Evolutionary conservation across 1,140 invertebrate genomes (phyloP), one percentile per base, ranked within the genome.

Genomic region (Lasioglossum albipes): DNA sequence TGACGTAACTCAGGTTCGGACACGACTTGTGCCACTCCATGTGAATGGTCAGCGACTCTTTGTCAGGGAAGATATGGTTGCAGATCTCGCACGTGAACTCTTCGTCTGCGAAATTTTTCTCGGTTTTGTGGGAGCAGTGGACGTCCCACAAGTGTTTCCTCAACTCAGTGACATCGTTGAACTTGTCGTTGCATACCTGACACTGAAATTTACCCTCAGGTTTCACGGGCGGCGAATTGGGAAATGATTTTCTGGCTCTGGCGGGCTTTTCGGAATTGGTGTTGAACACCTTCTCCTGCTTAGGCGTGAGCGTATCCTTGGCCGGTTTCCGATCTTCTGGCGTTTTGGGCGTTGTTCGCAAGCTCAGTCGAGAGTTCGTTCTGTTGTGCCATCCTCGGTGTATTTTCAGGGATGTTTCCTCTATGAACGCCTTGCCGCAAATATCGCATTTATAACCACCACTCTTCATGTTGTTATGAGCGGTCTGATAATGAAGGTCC

Each of bases 1-100:
- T 12, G 16, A 82, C 79, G 5, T 90, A 84, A 31, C 82, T 85
- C 2, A 92, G 74, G 27, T 92, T 92, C 0, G 93, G 90, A 81
- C 93, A 90, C n/a, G 86, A 85, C 22, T 89, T 90, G 67, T 93
- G 92, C 92, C 92, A 93, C 20, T 89, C 93, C 93, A 95, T 94
- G 81, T 95, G 95, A 0, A 93, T 91, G 65, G 94, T 91, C 54
- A 95, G 93, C 0, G 93, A 93, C 5, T 93, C 92, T 27, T 93
- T 92, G 84, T 95, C 95, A 0, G 94, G 93, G 70, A 95, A 95
- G 59, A 94, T 92, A 64, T 94, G 95, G 4, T 94, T 94, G 77
- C 95, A 95, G 6, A 95, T 91, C 16, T 94, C 94, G 76, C 95
- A 95, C 81, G 95, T 94, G 36, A 94, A 89, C 5, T 95, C 94